Conservation (phyloP, 2,888 invertebrate genomes). For the Cheilosia pagana region DNA sequence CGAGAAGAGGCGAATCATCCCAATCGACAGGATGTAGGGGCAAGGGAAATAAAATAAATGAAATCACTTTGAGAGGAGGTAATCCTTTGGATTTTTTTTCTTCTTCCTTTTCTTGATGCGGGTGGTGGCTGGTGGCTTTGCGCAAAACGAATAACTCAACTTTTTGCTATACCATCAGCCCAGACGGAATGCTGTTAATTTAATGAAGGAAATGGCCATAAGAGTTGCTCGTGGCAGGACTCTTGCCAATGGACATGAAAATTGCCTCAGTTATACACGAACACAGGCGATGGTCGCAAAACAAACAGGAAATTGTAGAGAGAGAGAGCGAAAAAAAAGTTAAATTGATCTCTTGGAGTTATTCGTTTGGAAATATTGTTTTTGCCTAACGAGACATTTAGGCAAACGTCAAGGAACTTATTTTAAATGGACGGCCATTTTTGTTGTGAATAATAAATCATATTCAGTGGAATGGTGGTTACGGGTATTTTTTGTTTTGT, state of each 20-base stretch:
- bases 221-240: conserved; percentile 45
- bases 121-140: neutral
- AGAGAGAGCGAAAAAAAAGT: conserved; percentile 16
- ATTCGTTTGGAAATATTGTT: conserved; percentile 36
- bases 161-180: conserved; percentile 17
- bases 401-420: too few species aligned
- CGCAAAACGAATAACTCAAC: conserved; percentile 30
- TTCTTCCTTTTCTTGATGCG: neutral
- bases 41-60: conserved; percentile 14
- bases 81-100: conserved; percentile 38
- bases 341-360: conserved; percentile 29
- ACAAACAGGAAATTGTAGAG: neutral
- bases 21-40: conserved; percentile 47
- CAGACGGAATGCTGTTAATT: conserved; percentile 42
- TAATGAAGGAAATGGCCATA: conserved; percentile 56
- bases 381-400: neutral
- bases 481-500: too few species aligned
- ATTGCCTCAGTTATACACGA: conserved; percentile 20
- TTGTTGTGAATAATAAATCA: neutral
- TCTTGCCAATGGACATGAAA: conserved; percentile 45
- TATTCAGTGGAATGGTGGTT: too few species aligned
- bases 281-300: neutral
- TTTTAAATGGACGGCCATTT: too few species aligned
- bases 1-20: conserved; percentile 30
- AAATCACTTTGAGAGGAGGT: conserved; percentile 30